Conservation (phyloP, 2,113 vertebrate species). For the Arenaria interpres region DNA sequence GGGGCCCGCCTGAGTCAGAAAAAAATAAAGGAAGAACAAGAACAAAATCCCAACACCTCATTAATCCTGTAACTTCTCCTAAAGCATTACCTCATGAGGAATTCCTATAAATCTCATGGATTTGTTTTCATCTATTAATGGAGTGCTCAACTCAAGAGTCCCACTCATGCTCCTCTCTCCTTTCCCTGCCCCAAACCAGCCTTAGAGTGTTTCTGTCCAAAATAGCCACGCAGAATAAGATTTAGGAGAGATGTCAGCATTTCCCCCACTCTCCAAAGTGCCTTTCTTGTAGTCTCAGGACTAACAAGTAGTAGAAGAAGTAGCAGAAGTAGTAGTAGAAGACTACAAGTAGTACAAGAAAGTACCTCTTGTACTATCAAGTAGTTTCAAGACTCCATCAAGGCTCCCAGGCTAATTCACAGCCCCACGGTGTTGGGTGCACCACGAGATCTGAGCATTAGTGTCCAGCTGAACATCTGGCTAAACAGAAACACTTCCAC, state of each 20-base stretch:
- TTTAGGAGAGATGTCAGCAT: background rate
- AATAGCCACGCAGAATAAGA: background rate
- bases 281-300: background rate
- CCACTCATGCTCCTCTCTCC: background rate
- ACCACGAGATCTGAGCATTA: background rate
- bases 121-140: conserved; percentile 24
- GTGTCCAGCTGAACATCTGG: background rate
- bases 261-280: background rate
- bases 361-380: no score
- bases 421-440: background rate
- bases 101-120: conserved; percentile 44
- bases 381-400: background rate
- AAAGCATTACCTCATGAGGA: conserved; percentile 21
- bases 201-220: background rate
- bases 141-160: background rate
- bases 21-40: conserved; percentile 25
- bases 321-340: no score
- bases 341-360: no score
- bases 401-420: no score
- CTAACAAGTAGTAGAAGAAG: no score
- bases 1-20: background rate
- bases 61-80: conserved; percentile 38
- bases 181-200: background rate
- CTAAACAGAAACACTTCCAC: background rate
- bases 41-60: conserved; percentile 45